Conservation (phyloP, 2,888 invertebrate genomes). For the Protophormia terraenovae region DNA sequence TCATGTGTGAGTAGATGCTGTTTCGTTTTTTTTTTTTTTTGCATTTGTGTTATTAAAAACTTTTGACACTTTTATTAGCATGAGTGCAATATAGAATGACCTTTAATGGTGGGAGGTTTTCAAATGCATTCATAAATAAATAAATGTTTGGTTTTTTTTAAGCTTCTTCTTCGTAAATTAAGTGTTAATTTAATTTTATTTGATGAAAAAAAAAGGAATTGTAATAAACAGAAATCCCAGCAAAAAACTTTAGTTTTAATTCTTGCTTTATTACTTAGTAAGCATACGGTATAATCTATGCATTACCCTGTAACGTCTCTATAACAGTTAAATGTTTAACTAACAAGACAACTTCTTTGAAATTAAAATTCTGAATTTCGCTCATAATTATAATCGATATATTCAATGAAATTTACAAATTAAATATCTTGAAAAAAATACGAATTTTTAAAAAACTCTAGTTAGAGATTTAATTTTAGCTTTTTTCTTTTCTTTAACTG, state of each 20-base stretch:
- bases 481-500: too few species aligned
- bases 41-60: conserved; percentile 8
- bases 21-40: conserved; percentile 2
- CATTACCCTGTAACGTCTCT: too few species aligned
- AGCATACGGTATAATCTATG: too few species aligned
- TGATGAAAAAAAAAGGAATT: background rate
- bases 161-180: background rate
- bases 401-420: too few species aligned
- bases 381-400: background rate
- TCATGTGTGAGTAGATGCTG: background rate
- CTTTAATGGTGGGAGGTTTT: background rate
- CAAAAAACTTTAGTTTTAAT: background rate
- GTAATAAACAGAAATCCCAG: background rate
- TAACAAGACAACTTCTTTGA: too few species aligned
- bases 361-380: too few species aligned
- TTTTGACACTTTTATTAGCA: conserved; percentile 44
- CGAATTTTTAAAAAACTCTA: too few species aligned
- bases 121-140: background rate
- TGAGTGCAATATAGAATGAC: conserved; percentile 14
- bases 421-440: too few species aligned
- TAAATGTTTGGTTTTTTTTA: background rate
- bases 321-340: too few species aligned
- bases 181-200: background rate
- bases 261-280: too few species aligned
- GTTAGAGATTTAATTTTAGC: too few species aligned